phyloP scores from a whole-genome alignment of 2,888 invertebrate genomes.

The Lepidonotus clava region DNA sequence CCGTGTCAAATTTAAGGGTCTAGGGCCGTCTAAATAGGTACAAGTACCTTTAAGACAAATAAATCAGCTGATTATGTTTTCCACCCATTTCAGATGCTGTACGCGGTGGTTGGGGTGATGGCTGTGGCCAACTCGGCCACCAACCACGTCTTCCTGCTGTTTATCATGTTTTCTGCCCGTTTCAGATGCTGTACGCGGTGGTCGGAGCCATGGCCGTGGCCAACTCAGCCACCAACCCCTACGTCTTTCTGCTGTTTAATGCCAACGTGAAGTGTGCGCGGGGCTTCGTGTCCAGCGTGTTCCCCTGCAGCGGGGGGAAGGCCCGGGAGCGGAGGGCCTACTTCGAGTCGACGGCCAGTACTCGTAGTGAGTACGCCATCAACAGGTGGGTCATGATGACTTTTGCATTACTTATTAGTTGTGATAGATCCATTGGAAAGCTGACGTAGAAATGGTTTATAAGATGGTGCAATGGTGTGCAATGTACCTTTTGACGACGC shows the following conservation, averaged over 20 bases:
- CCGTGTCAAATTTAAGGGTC: too few species aligned
- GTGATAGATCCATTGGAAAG: too few species aligned
- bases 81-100: conserved; percentile 62
- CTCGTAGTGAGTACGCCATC: conserved; percentile 52
- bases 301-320: conserved; percentile 29
- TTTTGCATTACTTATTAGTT: background rate
- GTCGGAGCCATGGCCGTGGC: conserved; percentile 77
- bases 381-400: too few species aligned
- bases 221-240: conserved; percentile 78
- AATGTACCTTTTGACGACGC: too few species aligned
- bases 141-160: conserved; percentile 78
- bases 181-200: conserved; percentile 71
- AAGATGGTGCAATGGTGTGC: too few species aligned
- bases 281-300: conserved; percentile 16
- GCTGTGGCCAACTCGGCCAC: conserved; percentile 78
- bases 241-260: conserved; percentile 78
- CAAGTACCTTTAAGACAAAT: too few species aligned
- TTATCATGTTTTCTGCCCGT: too few species aligned
- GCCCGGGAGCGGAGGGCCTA: conserved; percentile 19
- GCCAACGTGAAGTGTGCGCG: conserved; percentile 64
- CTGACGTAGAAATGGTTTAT: too few species aligned
- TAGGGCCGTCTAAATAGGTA: too few species aligned
- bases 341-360: conserved; percentile 55
- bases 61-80: too few species aligned
- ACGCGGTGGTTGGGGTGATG: conserved; percentile 75